Conservation (phyloP, 1,140 invertebrate species). For the Rhyacophila brunnea region DNA sequence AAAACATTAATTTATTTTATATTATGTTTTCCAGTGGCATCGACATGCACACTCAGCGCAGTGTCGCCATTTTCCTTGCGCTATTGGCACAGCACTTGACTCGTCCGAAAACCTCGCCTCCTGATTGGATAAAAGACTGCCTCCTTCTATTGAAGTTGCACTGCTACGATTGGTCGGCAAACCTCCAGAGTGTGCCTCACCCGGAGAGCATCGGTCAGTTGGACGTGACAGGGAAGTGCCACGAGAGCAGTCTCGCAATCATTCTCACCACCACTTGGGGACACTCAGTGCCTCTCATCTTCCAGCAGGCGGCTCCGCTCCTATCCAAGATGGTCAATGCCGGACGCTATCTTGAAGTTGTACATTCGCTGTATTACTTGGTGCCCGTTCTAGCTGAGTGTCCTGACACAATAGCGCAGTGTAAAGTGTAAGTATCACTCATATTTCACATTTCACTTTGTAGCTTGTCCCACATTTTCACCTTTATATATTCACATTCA, state of each 20-base stretch:
- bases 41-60: conserved; percentile 16
- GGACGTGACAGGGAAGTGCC: conserved; percentile 24
- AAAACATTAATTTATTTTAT: no score
- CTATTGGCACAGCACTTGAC: conserved; percentile 13
- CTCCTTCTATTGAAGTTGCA: conserved; percentile 25
- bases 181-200: neutral
- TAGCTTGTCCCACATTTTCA: no score
- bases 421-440: conserved; percentile 24
- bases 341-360: conserved; percentile 25
- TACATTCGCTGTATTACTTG: conserved; percentile 24
- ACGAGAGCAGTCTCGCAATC: conserved; percentile 7
- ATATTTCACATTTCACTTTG: no score
- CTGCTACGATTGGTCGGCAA: conserved; percentile 21
- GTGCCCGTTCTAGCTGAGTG: conserved; percentile 19
- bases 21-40: conserved; percentile 22
- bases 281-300: conserved; percentile 25
- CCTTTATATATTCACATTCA: no score
- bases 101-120: conserved; percentile 8
- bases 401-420: conserved; percentile 14
- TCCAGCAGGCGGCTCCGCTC: conserved; percentile 19
- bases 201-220: conserved; percentile 10
- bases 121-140: conserved; percentile 33
- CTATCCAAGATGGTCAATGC: conserved; percentile 22
- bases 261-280: conserved; percentile 21
- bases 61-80: conserved; percentile 24